Percentiles rank a stretch among this genome's conserved stretches.
Evolutionary conservation across 2,888 invertebrate genomes (phyloP).

Genomic region (Melinopterus prodromus): DNA sequence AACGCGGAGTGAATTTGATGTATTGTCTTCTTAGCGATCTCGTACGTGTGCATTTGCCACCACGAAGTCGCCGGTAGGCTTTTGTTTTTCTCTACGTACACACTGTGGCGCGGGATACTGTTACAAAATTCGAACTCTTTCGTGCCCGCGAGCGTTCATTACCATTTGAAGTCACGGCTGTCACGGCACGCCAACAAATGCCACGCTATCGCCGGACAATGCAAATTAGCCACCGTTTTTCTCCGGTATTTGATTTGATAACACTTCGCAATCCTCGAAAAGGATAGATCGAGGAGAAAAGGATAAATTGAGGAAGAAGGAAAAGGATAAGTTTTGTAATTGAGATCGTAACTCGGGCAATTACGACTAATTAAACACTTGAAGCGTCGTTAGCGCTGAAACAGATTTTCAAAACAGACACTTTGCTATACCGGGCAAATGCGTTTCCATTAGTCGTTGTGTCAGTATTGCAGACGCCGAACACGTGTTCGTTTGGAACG

Average conservation of each 20-base stretch:
- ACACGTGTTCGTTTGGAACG: neutral
- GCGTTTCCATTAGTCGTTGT: neutral
- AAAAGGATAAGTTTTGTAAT: neutral
- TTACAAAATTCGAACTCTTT: conserved; percentile 4
- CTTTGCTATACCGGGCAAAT: neutral
- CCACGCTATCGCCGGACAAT: neutral
- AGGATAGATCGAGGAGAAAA: too few relatives aligned
- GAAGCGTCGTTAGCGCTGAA: neutral
- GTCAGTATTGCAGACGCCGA: neutral
- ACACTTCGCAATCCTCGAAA: too few relatives aligned
- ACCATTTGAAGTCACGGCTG: neutral
- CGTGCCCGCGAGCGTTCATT: neutral
- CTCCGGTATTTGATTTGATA: neutral
- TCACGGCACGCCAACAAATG: neutral
- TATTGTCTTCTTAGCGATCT: neutral
- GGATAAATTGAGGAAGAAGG: neutral
- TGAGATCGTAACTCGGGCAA: neutral
- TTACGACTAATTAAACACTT: neutral
- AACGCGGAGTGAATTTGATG: neutral
- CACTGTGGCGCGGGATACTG: neutral
- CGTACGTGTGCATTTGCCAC: neutral
- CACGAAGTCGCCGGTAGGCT: neutral
- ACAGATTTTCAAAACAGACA: conserved; percentile 4
- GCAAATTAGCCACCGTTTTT: neutral
- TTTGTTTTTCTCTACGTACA: neutral